phyloP scores from a whole-genome alignment of 1,140 invertebrate genomes.

The Ericerus pela region DNA sequence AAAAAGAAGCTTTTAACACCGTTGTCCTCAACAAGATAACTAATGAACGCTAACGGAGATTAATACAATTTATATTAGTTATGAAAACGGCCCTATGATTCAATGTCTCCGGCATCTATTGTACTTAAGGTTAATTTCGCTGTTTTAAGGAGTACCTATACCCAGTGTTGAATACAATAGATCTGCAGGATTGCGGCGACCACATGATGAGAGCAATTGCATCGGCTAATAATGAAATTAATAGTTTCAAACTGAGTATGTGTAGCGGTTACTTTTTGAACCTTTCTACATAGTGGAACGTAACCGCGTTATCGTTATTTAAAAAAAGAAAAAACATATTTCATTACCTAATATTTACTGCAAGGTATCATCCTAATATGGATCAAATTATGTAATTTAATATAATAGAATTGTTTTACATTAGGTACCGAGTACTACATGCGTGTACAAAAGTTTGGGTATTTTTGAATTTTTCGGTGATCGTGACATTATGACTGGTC shows the following conservation, averaged over 20 bases:
- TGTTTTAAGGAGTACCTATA: neutral
- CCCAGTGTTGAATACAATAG: neutral
- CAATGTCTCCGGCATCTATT: neutral
- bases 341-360: conserved; percentile 11
- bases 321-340: too few species aligned
- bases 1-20: too few species aligned
- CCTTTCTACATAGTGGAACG: neutral
- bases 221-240: neutral
- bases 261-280: conserved; percentile 4
- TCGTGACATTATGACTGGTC: too few species aligned
- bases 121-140: conserved; percentile 8
- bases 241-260: neutral
- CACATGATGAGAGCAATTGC: conserved; percentile 6
- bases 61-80: conserved; percentile 9
- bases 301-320: neutral
- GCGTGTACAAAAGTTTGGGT: too few species aligned
- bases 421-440: too few species aligned
- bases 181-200: conserved; percentile 4
- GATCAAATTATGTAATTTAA: conserved; percentile 12
- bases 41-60: neutral
- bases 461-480: too few species aligned
- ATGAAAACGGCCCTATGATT: conserved; percentile 1
- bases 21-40: neutral
- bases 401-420: too few species aligned
- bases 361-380: conserved; percentile 12